phyloP scores from a whole-genome alignment of 2,113 vertebrate species.

The Acinonyx jubatus region DNA sequence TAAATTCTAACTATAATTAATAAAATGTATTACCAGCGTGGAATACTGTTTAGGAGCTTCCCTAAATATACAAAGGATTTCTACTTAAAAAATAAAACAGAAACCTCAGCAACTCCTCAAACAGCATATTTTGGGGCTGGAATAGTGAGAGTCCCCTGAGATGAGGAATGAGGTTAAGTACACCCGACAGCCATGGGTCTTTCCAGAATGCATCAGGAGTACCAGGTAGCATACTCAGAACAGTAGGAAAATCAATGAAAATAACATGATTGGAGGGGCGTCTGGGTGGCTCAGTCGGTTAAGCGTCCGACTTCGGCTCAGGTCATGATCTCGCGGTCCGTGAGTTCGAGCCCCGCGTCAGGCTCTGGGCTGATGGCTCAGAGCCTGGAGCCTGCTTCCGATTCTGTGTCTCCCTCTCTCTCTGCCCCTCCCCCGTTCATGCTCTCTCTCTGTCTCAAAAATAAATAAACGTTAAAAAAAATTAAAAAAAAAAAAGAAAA shows the following conservation, averaged over 20 bases:
- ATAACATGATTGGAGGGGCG: background rate
- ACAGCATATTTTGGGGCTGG: background rate
- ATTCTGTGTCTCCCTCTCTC: too few relatives aligned
- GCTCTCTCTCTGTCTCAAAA: too few relatives aligned
- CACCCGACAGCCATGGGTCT: background rate
- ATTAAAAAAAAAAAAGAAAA: background rate
- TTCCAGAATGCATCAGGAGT: rapidly evolving
- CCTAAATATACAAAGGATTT: background rate
- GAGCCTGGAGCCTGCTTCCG: too few relatives aligned
- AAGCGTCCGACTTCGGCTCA: too few relatives aligned
- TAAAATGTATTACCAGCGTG: background rate
- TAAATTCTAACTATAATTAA: background rate
- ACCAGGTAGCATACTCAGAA: background rate
- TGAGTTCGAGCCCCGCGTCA: too few relatives aligned
- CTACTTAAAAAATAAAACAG: background rate
- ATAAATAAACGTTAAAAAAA: too few relatives aligned
- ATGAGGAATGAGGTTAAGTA: background rate
- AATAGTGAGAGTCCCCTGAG: background rate
- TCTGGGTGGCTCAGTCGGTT: too few relatives aligned
- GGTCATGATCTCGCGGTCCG: too few relatives aligned
- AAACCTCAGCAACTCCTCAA: background rate
- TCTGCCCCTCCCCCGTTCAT: too few relatives aligned
- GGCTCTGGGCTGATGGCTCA: too few relatives aligned
- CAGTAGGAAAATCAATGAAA: background rate
- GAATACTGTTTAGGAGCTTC: too few relatives aligned